Evolutionary conservation across 2,888 invertebrate genomes (phyloP), one percentile per base, ranked within the genome.

Genomic region (Leptopilina syphax): DNA sequence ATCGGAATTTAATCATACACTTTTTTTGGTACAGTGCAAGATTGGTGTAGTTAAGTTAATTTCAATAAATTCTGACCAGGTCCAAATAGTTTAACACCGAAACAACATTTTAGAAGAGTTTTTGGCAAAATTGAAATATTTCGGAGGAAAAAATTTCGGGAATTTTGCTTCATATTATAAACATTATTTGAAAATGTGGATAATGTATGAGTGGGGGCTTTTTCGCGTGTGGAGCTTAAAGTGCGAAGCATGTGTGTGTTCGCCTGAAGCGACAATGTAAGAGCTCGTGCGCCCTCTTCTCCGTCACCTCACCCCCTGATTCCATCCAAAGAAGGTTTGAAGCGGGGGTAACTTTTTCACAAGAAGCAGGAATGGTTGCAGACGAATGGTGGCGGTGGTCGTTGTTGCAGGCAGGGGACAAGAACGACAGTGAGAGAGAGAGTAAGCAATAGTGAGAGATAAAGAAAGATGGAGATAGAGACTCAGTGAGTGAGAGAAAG

Each of bases 201-300:
- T 63, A 63, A 63, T 63, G 24, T 63, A 63, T 63, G 18, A 63
- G 73, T 73, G 57, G 57, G 54, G 27, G 44, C 65, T 54, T 47
- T 13, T 73, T 65, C 77, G 80, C 34, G 34, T 34, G 34, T 34
- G 57, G 54, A 13, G 44, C 65, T 63, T 81, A 67, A 44, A 67
- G 68, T 77, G 80, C 66, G 77, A 27, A 78, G 81, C 79, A 84
- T 83, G 85, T 82, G 81, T 85, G 86, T 81, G 84, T 82, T 82
- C 76, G 84, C 85, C 83, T 83, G 83, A 82, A 85, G 86, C 86
- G 87, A 88, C 86, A 86, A 87, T 87, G 87, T 87, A 86, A 86
- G 86, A 85, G 81, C 81, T 80, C 83, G 86, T 86, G 86, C 85
- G 70, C 82, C 81, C 83, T 81, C 76, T 86, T 85, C 85, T 84